Evolutionary conservation across 2,888 invertebrate species (phyloP).

Genomic region (Subacronicta megacephala): DNA sequence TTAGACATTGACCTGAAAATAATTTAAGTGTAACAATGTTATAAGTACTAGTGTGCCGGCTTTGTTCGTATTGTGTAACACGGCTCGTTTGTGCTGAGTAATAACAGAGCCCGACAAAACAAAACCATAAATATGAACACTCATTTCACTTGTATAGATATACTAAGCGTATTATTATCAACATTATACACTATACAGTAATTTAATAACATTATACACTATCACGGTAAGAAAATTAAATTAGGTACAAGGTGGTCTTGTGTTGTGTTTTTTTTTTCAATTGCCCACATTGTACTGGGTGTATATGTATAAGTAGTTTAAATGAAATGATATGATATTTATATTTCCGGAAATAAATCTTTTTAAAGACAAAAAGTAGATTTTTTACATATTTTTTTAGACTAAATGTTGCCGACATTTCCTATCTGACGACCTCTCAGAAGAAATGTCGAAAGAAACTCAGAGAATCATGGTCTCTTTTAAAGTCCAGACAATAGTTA

Average conservation of each 20-base stretch:
- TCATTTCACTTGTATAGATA: constrained; percentile 47
- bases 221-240: constrained; percentile 36
- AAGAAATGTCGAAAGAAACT: too few species aligned
- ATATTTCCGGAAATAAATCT: too few species aligned
- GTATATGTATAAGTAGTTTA: too few species aligned
- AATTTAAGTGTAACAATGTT: constrained; percentile 69
- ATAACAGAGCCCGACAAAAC: constrained; percentile 59
- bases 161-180: constrained; percentile 46
- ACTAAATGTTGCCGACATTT: too few species aligned
- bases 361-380: too few species aligned
- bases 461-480: too few species aligned
- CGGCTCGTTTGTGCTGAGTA: constrained; percentile 47
- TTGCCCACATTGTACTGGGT: too few species aligned
- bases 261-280: constrained; percentile 30
- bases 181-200: constrained; percentile 37
- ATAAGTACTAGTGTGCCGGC: constrained; percentile 51
- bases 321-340: too few species aligned
- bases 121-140: constrained; percentile 54
- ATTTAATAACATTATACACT: constrained; percentile 38
- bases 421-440: too few species aligned
- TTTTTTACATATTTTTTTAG: too few species aligned
- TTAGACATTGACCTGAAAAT: constrained; percentile 79
- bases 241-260: constrained; percentile 46
- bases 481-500: too few species aligned
- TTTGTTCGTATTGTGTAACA: constrained; percentile 61